Base-by-base conservation (phyloP, 2,797 vertebrate genomes). In the Pelobates cultripes region DNA sequence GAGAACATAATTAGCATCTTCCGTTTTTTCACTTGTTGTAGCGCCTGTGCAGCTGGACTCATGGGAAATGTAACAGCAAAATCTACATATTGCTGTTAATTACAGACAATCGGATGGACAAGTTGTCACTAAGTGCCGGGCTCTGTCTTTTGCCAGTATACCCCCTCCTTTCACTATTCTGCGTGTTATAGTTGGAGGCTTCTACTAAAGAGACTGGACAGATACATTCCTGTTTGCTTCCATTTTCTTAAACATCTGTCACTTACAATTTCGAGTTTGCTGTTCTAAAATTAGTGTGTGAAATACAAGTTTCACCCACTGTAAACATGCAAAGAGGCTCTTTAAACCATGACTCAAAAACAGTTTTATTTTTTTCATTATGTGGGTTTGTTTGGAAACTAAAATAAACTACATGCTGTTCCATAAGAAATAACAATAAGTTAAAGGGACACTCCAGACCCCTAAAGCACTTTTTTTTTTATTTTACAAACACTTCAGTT, bases 81-180 rank as follows among this genome's bases (percentile, higher is more conserved):
- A 87, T 88, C 88, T 81, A 89, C 88, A 91, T 88, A 87, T 85
- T 85, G 87, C 88, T 92, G 89, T 89, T 91, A 91, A 90, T 92
- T 89, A 87, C 88, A 88, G 88, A 90, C 89, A 91, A 89, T 90
- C 74, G 87, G 82, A 84, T 73, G 87, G 88, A 83, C 89, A 85
- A 28, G 80, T 82, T 82, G 61, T 72, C 60, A 63, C 70, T 82
- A 82, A 82, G 69, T 82, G 80, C 40, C 69, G 77, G 74, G 80
- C 80, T 77, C 61, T 44, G 14, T 41, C 44, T 72, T 72, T 77
- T 77, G 74, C 80, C 69, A 73, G 74, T 43, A 5, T 51, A 2
- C 47, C 28, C 28, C 61, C 69, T 43, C 69, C 75, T 77, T 68
- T 61, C 47, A 53, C 28, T 61, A 4, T 28, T 57, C 12, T 55